Percentiles rank a stretch among this genome's conserved stretches.
These are phyloP conservation scores for Nesidiocoris tenuis DNA, from an alignment of 2,888 invertebrate genomes.

Conservation along the genomic window DNA sequence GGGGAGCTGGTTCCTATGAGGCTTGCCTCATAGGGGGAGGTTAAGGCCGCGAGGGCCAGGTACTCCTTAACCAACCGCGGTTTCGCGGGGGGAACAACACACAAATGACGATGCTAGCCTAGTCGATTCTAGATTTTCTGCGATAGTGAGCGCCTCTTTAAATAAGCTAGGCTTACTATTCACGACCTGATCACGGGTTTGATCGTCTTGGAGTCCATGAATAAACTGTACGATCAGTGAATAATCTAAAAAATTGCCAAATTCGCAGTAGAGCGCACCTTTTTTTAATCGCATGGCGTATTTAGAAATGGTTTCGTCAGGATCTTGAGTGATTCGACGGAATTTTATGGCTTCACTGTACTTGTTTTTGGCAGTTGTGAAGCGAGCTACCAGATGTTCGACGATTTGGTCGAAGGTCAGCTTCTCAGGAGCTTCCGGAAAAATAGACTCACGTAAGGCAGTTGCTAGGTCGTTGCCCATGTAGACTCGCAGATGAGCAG, in stretches of 20 bases:
- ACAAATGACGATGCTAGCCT: no score
- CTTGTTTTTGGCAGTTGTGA: slow-evolving; percentile 4
- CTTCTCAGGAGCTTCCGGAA: no score
- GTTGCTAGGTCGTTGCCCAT: no score
- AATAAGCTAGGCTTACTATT: slow-evolving; percentile 1
- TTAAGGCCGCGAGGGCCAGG: no score
- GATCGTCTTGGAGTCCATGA: slow-evolving; percentile 14
- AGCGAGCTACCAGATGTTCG: background rate
- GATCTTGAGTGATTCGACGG: background rate
- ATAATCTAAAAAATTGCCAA: no score
- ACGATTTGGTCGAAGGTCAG: background rate
- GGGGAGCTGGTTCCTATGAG: no score
- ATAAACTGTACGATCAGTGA: slow-evolving; percentile 37
- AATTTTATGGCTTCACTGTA: slow-evolving; percentile 26
- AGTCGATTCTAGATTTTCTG: background rate
- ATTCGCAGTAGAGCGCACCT: slow-evolving; percentile 16
- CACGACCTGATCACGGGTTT: slow-evolving; percentile 12
- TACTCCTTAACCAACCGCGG: no score
- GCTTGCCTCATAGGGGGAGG: no score
- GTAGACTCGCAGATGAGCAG: slow-evolving; percentile 7
- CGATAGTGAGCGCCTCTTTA: background rate
- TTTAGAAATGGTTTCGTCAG: background rate
- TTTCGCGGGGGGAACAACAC: no score
- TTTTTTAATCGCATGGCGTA: slow-evolving; percentile 13
- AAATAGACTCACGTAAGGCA: no score